Percentiles rank a stretch among this genome's conserved stretches.
These are phyloP conservation scores for Bubo blakistoni DNA, from an alignment of 2,113 vertebrate species.

Conservation along the genomic window DNA sequence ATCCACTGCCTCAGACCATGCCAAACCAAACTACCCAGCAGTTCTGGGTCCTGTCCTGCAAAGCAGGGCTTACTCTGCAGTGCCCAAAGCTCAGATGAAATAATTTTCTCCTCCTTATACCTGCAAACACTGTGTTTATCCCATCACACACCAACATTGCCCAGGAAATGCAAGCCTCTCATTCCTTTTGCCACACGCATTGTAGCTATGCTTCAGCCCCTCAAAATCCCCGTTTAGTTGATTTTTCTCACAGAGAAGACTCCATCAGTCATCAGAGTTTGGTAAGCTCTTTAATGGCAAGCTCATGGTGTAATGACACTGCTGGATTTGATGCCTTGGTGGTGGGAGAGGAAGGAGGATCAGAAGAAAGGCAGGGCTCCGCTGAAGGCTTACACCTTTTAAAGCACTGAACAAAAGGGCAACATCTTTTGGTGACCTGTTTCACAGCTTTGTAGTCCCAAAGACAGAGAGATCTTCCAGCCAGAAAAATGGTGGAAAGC, in stretches of 20 bases:
- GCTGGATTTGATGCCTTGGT: background rate
- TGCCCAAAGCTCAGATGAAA: background rate
- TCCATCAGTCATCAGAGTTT: background rate
- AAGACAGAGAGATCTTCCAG: slow-evolving; percentile 27
- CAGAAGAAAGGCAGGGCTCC: background rate
- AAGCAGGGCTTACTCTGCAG: background rate
- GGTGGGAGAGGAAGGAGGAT: background rate
- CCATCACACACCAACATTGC: background rate
- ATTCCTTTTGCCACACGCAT: rapidly evolving
- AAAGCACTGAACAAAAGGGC: slow-evolving; percentile 28
- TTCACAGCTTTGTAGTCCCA: slow-evolving; percentile 53
- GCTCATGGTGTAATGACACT: slow-evolving; percentile 20
- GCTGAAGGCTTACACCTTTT: background rate
- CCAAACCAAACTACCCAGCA: background rate
- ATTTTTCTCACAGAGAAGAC: background rate
- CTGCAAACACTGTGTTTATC: background rate
- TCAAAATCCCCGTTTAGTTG: background rate
- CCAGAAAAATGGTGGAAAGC: slow-evolving; percentile 9
- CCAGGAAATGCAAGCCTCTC: background rate
- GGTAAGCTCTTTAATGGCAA: slow-evolving; percentile 73
- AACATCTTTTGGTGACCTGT: slow-evolving; percentile 16
- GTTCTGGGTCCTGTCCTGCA: background rate
- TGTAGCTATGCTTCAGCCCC: background rate
- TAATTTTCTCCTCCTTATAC: background rate
- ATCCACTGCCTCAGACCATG: background rate